These are phyloP conservation scores for Danio aesculapii DNA, from an alignment of 2,797 vertebrate genomes.

Conservation along the genomic window DNA sequence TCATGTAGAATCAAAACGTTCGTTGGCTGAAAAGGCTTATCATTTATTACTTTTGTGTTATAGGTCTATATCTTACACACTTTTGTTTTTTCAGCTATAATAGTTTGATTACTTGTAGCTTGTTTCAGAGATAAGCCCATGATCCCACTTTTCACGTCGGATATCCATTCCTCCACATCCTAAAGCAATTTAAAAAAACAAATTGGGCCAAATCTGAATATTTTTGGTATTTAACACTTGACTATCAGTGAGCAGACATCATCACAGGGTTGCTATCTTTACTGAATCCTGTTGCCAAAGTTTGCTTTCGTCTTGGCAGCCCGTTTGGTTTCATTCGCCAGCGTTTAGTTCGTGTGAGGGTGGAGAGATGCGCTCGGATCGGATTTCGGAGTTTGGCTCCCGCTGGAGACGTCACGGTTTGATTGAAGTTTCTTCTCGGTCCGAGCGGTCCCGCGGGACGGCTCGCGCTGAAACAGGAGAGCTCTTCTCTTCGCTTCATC, in stretches of 20 bases:
- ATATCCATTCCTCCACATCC: neutral
- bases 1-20: neutral
- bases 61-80: too few relatives aligned
- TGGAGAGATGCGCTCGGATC: slow-evolving; percentile 74
- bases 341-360: slow-evolving; percentile 73
- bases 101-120: neutral
- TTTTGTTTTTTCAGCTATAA: too few relatives aligned
- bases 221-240: neutral
- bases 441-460: slow-evolving; percentile 77
- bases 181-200: neutral
- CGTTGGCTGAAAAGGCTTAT: neutral
- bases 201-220: neutral
- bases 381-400: slow-evolving; percentile 80
- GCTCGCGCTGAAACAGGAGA: slow-evolving; percentile 80
- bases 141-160: neutral
- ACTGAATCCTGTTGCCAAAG: slow-evolving; percentile 26
- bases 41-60: neutral
- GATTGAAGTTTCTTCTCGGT: slow-evolving; percentile 81
- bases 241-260: neutral
- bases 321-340: slow-evolving; percentile 19
- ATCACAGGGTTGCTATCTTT: neutral
- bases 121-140: neutral
- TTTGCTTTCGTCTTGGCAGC: slow-evolving; percentile 37
- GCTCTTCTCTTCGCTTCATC: slow-evolving; percentile 72
- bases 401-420: slow-evolving; percentile 84